Evolutionary conservation across 2,797 vertebrate genomes (phyloP).

Genomic region (Phrynocephalus forsythii): DNA sequence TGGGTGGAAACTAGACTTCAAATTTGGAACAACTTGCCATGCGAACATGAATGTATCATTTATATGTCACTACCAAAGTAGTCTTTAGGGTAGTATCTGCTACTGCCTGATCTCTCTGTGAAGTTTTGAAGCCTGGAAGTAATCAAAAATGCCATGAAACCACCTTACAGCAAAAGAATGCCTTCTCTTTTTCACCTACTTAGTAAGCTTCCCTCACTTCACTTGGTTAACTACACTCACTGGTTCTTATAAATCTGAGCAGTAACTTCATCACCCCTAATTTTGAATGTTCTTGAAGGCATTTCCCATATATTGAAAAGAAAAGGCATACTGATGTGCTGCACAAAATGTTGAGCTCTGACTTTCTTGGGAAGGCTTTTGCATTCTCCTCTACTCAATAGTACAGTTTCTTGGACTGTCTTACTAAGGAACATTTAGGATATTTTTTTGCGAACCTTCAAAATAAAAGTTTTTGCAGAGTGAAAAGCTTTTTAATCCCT

Average conservation of each 20-base stretch:
- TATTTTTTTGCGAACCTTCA: slow-evolving; percentile 32
- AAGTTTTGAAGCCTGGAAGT: background rate
- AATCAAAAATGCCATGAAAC: slow-evolving; percentile 20
- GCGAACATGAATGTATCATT: background rate
- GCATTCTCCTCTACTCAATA: slow-evolving; percentile 43
- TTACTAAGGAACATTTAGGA: background rate
- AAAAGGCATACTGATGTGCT: slow-evolving; percentile 35
- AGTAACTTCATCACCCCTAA: slow-evolving; percentile 11
- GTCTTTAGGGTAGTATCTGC: background rate
- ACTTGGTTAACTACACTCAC: slow-evolving; percentile 52
- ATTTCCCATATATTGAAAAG: slow-evolving; percentile 45
- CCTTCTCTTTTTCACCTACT: background rate
- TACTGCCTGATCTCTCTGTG: background rate
- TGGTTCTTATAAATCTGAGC: slow-evolving; percentile 36
- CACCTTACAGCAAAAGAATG: slow-evolving; percentile 19
- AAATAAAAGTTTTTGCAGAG: background rate
- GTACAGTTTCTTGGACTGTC: background rate
- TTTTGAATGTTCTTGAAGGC: slow-evolving; percentile 18
- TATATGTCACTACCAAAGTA: background rate
- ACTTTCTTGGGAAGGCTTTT: background rate
- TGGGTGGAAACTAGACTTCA: background rate
- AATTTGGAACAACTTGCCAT: background rate
- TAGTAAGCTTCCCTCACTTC: slow-evolving; percentile 28
- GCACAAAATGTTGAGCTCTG: slow-evolving; percentile 6
- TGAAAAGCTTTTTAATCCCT: background rate